Conservation (phyloP, 2,888 invertebrate genomes). For the Metopia argyrocephala region DNA sequence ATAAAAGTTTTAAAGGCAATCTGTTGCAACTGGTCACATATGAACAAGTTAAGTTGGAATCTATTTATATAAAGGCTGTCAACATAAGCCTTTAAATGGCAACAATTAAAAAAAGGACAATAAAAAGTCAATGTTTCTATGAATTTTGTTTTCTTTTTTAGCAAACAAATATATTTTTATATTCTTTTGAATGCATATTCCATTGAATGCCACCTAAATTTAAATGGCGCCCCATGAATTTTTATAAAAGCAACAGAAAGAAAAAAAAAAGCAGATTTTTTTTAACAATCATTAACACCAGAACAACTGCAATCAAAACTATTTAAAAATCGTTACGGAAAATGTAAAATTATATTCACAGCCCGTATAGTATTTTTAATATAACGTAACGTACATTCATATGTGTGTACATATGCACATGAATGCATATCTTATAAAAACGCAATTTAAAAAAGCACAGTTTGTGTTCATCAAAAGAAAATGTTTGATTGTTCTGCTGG, state of each 20-base stretch:
- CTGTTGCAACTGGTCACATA: slow-evolving; percentile 32
- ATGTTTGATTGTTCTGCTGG: slow-evolving; percentile 37
- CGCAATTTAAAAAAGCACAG: slow-evolving; percentile 14
- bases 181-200: neutral
- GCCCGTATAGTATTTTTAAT: neutral
- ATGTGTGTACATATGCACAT: neutral
- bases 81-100: slow-evolving; percentile 30
- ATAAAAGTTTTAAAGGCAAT: slow-evolving; percentile 52
- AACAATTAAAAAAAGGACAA: slow-evolving; percentile 25
- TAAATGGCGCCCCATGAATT: slow-evolving; percentile 46
- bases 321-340: neutral
- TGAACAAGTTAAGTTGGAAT: slow-evolving; percentile 25
- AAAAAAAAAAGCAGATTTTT: slow-evolving; percentile 29
- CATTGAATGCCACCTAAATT: slow-evolving; percentile 21
- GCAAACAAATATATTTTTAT: too few relatives aligned
- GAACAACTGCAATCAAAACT: neutral
- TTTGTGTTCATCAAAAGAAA: slow-evolving; percentile 37
- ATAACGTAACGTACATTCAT: neutral
- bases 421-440: neutral
- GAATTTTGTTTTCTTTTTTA: neutral
- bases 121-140: neutral
- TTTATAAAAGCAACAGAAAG: slow-evolving; percentile 27
- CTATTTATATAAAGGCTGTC: slow-evolving; percentile 9
- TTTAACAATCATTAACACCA: slow-evolving; percentile 39
- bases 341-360: neutral